phyloP scores from a whole-genome alignment of 2,888 invertebrate genomes.

The Trachelus stipa region DNA sequence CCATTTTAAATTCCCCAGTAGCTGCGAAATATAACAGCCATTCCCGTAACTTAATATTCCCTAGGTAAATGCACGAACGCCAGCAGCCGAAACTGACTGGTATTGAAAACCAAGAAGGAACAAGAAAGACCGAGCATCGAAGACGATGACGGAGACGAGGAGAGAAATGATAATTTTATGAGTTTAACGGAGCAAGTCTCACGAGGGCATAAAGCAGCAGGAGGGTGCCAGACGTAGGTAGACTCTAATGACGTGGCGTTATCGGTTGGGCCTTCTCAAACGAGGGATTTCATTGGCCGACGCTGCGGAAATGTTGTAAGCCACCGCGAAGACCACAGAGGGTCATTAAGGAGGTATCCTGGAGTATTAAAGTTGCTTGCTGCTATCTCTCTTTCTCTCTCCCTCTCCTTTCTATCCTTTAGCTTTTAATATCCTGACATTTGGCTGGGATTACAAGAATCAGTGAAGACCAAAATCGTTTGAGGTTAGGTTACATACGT shows the following conservation, averaged over 20 bases:
- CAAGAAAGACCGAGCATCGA: neutral
- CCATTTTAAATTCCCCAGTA: neutral
- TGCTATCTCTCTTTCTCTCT: neutral
- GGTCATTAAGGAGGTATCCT: slow-evolving; percentile 20
- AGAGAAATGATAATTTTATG: slow-evolving; percentile 38
- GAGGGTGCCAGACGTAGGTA: slow-evolving; percentile 38
- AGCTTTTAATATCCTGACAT: neutral
- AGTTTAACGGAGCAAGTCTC: slow-evolving; percentile 32
- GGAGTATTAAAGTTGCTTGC: neutral
- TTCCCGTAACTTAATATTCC: neutral
- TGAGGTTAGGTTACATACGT: neutral
- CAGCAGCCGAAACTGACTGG: neutral
- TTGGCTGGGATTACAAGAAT: neutral
- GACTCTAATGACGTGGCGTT: slow-evolving; percentile 17
- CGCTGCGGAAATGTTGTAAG: neutral
- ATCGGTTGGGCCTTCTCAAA: neutral
- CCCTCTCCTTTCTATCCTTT: neutral
- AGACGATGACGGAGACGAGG: neutral
- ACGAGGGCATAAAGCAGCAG: slow-evolving; percentile 39
- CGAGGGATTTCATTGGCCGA: neutral
- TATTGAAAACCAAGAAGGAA: neutral
- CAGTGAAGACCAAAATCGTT: neutral
- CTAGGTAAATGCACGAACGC: neutral
- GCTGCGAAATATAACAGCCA: neutral
- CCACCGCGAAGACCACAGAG: slow-evolving; percentile 22